phyloP scores from a whole-genome alignment of 2,888 invertebrate genomes.

The Hofmannophila pseudospretella region DNA sequence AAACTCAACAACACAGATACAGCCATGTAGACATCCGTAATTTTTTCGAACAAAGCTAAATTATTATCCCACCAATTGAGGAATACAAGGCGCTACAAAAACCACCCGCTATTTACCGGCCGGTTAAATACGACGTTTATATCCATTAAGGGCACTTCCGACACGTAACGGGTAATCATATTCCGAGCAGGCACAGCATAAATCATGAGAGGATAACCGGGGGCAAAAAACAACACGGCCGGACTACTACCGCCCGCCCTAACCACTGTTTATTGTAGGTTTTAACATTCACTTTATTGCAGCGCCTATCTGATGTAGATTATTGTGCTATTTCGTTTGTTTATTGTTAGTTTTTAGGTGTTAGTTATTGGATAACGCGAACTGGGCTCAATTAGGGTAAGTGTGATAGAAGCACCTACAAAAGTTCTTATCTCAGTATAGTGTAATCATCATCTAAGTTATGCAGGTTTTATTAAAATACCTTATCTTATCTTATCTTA shows the following conservation, averaged over 20 bases:
- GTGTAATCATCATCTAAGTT: too few species aligned
- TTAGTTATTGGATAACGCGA: slow-evolving; percentile 11
- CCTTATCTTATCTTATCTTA: too few species aligned
- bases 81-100: slow-evolving; percentile 28
- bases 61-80: slow-evolving; percentile 39
- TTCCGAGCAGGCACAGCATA: slow-evolving; percentile 67
- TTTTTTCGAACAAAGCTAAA: neutral
- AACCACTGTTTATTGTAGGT: slow-evolving; percentile 63
- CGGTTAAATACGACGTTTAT: slow-evolving; percentile 69
- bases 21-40: neutral
- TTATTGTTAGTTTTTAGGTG: slow-evolving; percentile 18
- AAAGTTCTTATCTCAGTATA: too few species aligned
- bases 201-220: slow-evolving; percentile 65
- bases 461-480: too few species aligned
- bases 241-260: slow-evolving; percentile 43
- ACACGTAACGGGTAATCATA: slow-evolving; percentile 65
- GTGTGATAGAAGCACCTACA: too few species aligned
- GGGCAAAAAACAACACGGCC: slow-evolving; percentile 55
- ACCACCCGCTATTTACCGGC: slow-evolving; percentile 42
- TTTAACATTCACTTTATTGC: slow-evolving; percentile 51
- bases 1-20: too few species aligned
- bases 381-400: neutral
- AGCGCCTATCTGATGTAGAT: slow-evolving; percentile 43
- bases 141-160: slow-evolving; percentile 72
- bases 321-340: slow-evolving; percentile 26